phyloP scores from a whole-genome alignment of 1,140 invertebrate species.

The Zaprionus inermis region DNA sequence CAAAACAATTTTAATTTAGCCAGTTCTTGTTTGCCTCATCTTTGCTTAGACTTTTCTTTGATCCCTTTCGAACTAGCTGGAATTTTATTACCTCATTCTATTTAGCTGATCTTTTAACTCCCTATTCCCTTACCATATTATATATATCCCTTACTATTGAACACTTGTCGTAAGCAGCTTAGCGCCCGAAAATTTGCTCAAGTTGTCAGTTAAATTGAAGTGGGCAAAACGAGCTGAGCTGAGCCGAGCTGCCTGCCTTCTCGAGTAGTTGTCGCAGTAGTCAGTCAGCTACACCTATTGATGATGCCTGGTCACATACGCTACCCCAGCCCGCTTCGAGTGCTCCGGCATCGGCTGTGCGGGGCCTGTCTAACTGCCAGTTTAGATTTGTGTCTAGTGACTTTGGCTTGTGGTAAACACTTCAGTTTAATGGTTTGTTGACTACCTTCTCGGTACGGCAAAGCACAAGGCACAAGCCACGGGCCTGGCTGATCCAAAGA shows the following conservation, averaged over 20 bases:
- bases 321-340: slow-evolving; percentile 1
- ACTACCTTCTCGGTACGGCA: slow-evolving; percentile 49
- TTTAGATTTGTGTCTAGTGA: slow-evolving; percentile 81
- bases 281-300: slow-evolving; percentile 42
- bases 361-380: slow-evolving; percentile 73
- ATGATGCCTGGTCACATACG: slow-evolving; percentile 26
- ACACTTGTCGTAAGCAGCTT: slow-evolving; percentile 11
- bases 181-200: slow-evolving; percentile 17
- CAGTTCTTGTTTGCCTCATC: no score
- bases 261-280: slow-evolving; percentile 29
- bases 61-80: no score
- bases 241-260: not conserved
- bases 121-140: not conserved
- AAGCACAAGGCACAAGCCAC: not conserved
- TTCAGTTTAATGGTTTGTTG: slow-evolving; percentile 82
- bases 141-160: not conserved
- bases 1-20: no score
- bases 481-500: slow-evolving; percentile 36
- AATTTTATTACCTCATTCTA: not conserved
- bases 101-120: not conserved
- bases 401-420: slow-evolving; percentile 78
- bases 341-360: not conserved
- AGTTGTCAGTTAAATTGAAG: slow-evolving; percentile 39
- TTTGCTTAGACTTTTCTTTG: no score
- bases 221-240: slow-evolving; percentile 18